Evolutionary conservation across 2,113 vertebrate genomes (phyloP), one percentile per base, ranked within the genome.

Genomic region (Platichthys stellatus): DNA sequence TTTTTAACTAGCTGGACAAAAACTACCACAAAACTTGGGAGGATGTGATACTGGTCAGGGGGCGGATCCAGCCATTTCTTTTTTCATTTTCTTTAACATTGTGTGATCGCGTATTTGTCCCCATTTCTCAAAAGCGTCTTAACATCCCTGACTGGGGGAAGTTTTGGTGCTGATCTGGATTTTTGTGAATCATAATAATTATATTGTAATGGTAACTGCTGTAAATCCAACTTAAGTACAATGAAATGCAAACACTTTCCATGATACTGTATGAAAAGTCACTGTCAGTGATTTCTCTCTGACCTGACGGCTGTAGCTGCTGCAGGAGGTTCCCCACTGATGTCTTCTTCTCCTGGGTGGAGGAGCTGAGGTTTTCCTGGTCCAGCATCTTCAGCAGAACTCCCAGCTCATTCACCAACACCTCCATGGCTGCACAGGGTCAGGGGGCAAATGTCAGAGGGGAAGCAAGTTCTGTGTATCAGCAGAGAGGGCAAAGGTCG

Each of bases 361-460:
- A 95, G 45, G 96, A 94, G 61, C 97, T 99, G 90, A 99, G 94
- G 81, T 94, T 95, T 87, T 99, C 98, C 0, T 97, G 95, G 89
- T 99, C 98, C 93, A 99, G 94, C 91, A 99, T 95, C 92, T 95
- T 98, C 75, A 99, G 96, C 75, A 99, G 92, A 45, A 95, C 17
- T 0, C 93, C 95, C 83, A 99, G 94, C 93, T 99, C 98, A 1
- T 95, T 96, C 82, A 99, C 93, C 81, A 99, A 94, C 88, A 96
- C 95, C 86, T 99, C 97, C 90, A 99, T 94, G 23, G 95, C 98
- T 99, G 83, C 9, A 51, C 60, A 18, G 40, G 56, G 63, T n/a
- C 3, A 12, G 57, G 23, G 38, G 58, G 83, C 45, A 91, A 80
- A 82, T 80, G 89, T 83, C 72, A 86, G 26, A 11, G 45, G 4